Evolutionary conservation across 1,140 invertebrate species (phyloP), one percentile per base, ranked within the genome.

Genomic region (Drosophila rhopaloa): DNA sequence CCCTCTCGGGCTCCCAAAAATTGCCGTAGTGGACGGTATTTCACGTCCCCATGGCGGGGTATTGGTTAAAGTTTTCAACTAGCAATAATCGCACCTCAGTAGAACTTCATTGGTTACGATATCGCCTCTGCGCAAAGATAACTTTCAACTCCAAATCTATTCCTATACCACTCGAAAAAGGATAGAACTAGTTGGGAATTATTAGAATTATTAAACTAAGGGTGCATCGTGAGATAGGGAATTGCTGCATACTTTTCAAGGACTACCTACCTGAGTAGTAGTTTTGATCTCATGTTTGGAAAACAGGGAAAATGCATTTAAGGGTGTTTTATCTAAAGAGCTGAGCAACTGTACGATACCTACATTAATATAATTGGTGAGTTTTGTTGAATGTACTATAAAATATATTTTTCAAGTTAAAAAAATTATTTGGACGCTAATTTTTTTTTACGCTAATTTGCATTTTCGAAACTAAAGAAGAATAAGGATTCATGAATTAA

Each of bases 31-130:
- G 95, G 95, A 95, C 96, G 96, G 95, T 97, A 95, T 97, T 97
- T 96, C 96, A 97, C 96, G 95, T 95, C 95, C 95, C 94, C 96
- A 94, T 94, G 96, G 96, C 96, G 96, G 96, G 96, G 96, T 97
- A 97, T 98, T 97, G 97, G 97, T 96, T 96, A 91, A 90, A 91
- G 90, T 91, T 91, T 91, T 91, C 90, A 91, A 91, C 90, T 91
- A 91, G 90, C 90, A 91, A 91, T 91, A 91, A 90, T 91, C 90
- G 90, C 90, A 91, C 90, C 90, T 91, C 90, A 90, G 90, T 91
- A 90, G 85, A 53, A 90, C 90, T 95, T 97, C 96, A 97, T 96
- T 95, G 96, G 95, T 96, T 96, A 96, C 95, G 95, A 96, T 95
- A 96, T 95, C 94, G 95, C 95, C 95, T 93, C 83, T 86, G 82